Conservation (phyloP, 2,113 vertebrate genomes). For the Gnathonemus longibarbis region DNA sequence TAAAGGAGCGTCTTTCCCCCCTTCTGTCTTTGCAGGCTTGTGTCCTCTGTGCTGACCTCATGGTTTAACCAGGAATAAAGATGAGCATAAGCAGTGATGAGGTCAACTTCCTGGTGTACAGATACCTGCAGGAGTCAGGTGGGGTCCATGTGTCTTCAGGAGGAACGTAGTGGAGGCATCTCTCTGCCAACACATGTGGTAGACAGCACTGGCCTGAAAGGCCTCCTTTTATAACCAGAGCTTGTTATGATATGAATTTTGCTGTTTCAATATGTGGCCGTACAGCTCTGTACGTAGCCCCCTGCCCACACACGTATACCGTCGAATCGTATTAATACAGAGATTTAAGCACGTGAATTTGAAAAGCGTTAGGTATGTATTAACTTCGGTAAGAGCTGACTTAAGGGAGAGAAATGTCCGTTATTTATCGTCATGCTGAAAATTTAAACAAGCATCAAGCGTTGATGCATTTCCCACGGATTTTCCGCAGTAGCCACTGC, state of each 20-base stretch:
- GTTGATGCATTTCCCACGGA: not conserved
- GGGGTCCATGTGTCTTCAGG: constrained; percentile 29
- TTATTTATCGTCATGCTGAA: not conserved
- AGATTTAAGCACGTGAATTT: not conserved
- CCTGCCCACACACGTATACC: not conserved
- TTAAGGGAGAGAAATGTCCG: not conserved
- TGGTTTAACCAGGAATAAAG: constrained; percentile 87
- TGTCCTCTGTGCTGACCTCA: constrained; percentile 77
- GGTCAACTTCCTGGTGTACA: constrained; percentile 99
- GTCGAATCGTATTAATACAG: not conserved
- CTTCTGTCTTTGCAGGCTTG: constrained; percentile 62
- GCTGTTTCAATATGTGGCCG: not conserved
- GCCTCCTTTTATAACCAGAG: not conserved
- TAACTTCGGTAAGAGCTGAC: not conserved
- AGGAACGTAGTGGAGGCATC: not conserved
- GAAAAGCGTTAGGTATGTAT: not conserved
- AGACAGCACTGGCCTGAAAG: not conserved
- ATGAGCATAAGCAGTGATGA: constrained; percentile 99
- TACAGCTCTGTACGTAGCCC: not conserved
- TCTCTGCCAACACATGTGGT: not conserved
- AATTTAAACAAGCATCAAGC: not conserved
- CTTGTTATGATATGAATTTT: not conserved
- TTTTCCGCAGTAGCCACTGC: not conserved
- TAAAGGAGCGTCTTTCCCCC: not conserved
- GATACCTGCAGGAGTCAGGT: constrained; percentile 98